A percentile compares a stretch with the other conserved stretches of the same genome.
Evolutionary conservation across 1,140 invertebrate species (phyloP).

Genomic region (Oreohelix idahoensis): DNA sequence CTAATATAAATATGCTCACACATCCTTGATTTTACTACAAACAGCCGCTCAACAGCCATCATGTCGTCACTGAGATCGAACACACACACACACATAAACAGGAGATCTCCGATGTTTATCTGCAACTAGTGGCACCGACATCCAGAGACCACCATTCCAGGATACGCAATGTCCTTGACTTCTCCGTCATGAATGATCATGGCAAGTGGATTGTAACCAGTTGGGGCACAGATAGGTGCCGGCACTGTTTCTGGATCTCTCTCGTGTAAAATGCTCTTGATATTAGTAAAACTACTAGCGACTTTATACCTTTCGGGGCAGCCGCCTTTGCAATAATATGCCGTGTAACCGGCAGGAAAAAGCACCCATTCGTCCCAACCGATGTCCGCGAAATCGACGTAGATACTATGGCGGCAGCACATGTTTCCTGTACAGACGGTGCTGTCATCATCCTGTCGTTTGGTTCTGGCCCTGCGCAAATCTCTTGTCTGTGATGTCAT

Average conservation of each 20-base stretch:
- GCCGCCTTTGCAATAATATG: constrained; percentile 18
- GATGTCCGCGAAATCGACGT: constrained; percentile 11
- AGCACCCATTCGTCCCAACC: constrained; percentile 20
- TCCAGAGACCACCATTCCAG: constrained; percentile 17
- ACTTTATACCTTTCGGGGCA: constrained; percentile 8
- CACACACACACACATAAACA: no score
- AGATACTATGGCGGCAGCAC: constrained; percentile 22
- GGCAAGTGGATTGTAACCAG: not conserved
- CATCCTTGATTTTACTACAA: no score
- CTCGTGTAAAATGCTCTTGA: constrained; percentile 14
- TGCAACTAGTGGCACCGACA: constrained; percentile 8
- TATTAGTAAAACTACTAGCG: not conserved
- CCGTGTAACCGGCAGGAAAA: not conserved
- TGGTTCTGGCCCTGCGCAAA: not conserved
- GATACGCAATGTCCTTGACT: not conserved
- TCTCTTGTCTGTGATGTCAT: not conserved
- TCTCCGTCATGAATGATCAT: not conserved
- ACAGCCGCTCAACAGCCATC: no score
- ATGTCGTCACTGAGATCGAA: no score
- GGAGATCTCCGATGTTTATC: not conserved
- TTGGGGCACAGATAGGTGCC: constrained; percentile 19
- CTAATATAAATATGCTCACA: no score
- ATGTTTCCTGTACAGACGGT: not conserved
- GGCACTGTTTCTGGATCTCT: not conserved
- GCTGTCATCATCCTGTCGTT: not conserved